Conservation (phyloP, 2,797 vertebrate species). For the Epinephelus malabaricus region DNA sequence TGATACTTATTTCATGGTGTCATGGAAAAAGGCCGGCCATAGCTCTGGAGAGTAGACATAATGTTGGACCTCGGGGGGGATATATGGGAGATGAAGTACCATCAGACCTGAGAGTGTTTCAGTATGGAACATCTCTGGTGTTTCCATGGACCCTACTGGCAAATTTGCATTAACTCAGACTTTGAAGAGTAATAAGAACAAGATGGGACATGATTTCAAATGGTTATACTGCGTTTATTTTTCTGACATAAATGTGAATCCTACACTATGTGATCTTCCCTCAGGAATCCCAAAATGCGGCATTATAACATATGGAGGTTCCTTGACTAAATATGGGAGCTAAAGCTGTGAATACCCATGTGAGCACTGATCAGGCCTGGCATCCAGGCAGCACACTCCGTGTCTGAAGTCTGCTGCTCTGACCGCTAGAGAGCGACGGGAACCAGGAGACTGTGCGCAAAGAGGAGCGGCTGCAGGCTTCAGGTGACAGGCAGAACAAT, state of each 20-base stretch:
- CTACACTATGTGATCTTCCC: background rate
- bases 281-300: background rate
- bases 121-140: slow-evolving; percentile 24
- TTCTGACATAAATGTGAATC: background rate
- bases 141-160: slow-evolving; percentile 10
- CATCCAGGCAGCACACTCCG: background rate
- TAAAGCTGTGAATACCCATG: slow-evolving; percentile 4
- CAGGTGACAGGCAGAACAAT: slow-evolving; percentile 29
- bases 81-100: slow-evolving; percentile 49
- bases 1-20: slow-evolving; percentile 66
- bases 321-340: slow-evolving; percentile 31
- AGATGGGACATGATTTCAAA: slow-evolving; percentile 11
- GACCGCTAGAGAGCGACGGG: slow-evolving; percentile 85
- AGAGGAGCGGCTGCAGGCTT: slow-evolving; percentile 14
- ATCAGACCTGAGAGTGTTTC: slow-evolving; percentile 24
- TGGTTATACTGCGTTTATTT: background rate
- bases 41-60: slow-evolving; percentile 59
- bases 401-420: slow-evolving; percentile 59
- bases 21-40: slow-evolving; percentile 51
- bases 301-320: background rate
- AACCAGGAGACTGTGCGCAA: slow-evolving; percentile 51
- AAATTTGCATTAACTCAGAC: slow-evolving; percentile 11
- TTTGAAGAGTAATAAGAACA: slow-evolving; percentile 9
- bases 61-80: slow-evolving; percentile 54
- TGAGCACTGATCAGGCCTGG: background rate